Conservation (phyloP, 2,797 vertebrate species). For the Sciurus vulgaris region DNA sequence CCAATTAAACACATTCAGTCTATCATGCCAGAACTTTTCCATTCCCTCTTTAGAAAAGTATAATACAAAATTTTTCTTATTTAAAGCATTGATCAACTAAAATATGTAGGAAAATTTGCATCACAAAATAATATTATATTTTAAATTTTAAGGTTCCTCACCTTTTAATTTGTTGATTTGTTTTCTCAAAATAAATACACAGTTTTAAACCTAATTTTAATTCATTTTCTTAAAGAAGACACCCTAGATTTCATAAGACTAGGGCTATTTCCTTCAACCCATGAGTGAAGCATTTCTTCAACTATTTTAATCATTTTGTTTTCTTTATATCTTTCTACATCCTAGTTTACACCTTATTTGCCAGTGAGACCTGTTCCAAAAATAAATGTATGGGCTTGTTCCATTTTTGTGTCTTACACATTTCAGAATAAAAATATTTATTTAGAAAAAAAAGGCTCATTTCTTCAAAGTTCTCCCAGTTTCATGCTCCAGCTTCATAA, state of each 20-base stretch:
- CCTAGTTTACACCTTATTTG: background rate
- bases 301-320: background rate
- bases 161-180: background rate
- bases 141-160: background rate
- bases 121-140: background rate
- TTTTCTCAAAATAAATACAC: background rate
- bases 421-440: background rate
- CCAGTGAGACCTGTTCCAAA: background rate
- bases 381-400: background rate
- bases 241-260: background rate
- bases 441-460: background rate
- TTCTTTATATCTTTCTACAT: background rate
- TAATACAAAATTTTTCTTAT: background rate
- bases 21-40: background rate
- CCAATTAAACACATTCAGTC: background rate
- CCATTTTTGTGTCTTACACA: background rate
- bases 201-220: background rate
- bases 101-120: no score
- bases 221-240: background rate
- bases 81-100: background rate
- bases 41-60: background rate
- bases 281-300: background rate
- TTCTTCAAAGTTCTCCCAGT: background rate
- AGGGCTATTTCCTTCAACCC: background rate
- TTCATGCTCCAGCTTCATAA: background rate